Conservation (phyloP, 1,140 invertebrate species). For the Archivesica marissinica region DNA sequence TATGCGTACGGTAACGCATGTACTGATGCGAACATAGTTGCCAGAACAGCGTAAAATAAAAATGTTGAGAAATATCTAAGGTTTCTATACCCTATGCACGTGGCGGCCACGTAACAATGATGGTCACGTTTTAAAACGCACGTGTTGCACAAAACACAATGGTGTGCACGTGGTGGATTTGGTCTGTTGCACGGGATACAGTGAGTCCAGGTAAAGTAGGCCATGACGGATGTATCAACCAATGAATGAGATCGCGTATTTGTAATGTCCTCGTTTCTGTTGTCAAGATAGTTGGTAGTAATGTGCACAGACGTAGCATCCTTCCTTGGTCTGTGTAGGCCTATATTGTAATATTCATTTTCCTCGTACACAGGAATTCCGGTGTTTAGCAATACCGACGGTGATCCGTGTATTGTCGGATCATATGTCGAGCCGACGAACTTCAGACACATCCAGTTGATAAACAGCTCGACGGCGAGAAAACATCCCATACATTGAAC, state of each 20-base stretch:
- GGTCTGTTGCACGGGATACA: slow-evolving; percentile 66
- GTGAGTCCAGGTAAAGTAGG: slow-evolving; percentile 73
- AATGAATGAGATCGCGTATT: slow-evolving; percentile 5
- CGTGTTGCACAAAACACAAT: slow-evolving; percentile 72
- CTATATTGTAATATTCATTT: slow-evolving; percentile 32
- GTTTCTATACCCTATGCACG: slow-evolving; percentile 95
- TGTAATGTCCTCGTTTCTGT: background rate
- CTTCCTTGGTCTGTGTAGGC: background rate
- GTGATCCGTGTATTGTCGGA: slow-evolving; percentile 43
- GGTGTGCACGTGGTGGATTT: slow-evolving; percentile 74
- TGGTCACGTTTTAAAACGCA: slow-evolving; percentile 89
- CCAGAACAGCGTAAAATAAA: slow-evolving; percentile 85
- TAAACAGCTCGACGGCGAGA: slow-evolving; percentile 62
- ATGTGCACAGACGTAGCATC: background rate
- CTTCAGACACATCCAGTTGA: slow-evolving; percentile 69
- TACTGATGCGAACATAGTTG: slow-evolving; percentile 28
- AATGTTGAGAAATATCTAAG: slow-evolving; percentile 94
- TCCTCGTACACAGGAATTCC: background rate
- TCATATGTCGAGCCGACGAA: slow-evolving; percentile 68
- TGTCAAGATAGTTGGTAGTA: background rate
- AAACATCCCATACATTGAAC: slow-evolving; percentile 50
- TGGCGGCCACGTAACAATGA: slow-evolving; percentile 95
- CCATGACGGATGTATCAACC: slow-evolving; percentile 24
- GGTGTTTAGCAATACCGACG: background rate
- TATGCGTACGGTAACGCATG: slow-evolving; percentile 60